These are phyloP conservation scores for Sipha maydis DNA, from an alignment of 2,888 invertebrate genomes.

Conservation along the genomic window DNA sequence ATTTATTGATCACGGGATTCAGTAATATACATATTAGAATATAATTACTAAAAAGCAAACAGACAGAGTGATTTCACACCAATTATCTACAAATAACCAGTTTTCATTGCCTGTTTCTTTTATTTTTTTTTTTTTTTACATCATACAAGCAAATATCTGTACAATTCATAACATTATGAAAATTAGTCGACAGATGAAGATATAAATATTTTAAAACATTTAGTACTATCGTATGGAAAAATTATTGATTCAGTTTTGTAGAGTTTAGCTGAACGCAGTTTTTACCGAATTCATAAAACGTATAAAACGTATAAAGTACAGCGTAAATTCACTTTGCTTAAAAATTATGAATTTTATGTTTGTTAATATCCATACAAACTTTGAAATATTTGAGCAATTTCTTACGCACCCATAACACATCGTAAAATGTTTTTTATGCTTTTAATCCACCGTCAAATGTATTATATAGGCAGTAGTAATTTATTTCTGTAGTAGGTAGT, in stretches of 20 bases:
- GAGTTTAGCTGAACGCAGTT: neutral
- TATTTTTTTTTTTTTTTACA: no score
- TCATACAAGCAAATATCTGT: no score
- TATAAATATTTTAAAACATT: neutral
- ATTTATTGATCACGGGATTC: neutral
- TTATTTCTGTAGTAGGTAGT: constrained; percentile 26
- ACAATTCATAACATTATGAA: neutral
- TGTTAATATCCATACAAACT: constrained; percentile 17
- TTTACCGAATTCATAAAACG: neutral
- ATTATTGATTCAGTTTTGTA: neutral
- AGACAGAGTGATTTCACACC: neutral
- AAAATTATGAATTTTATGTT: neutral
- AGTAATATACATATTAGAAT: neutral
- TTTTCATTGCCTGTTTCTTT: neutral
- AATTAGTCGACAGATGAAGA: neutral
- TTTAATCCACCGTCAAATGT: constrained; percentile 42
- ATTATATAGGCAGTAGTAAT: constrained; percentile 24
- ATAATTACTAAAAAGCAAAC: neutral
- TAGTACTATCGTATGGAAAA: neutral
- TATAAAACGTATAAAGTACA: neutral
- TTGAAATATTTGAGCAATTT: constrained; percentile 38
- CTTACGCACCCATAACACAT: constrained; percentile 22
- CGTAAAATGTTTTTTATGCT: constrained; percentile 40
- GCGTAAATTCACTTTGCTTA: neutral
- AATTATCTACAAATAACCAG: neutral